Percentiles rank a stretch among this genome's conserved stretches.
Evolutionary conservation across 1,140 invertebrate genomes (phyloP).

Genomic region (Caerostris darwini): DNA sequence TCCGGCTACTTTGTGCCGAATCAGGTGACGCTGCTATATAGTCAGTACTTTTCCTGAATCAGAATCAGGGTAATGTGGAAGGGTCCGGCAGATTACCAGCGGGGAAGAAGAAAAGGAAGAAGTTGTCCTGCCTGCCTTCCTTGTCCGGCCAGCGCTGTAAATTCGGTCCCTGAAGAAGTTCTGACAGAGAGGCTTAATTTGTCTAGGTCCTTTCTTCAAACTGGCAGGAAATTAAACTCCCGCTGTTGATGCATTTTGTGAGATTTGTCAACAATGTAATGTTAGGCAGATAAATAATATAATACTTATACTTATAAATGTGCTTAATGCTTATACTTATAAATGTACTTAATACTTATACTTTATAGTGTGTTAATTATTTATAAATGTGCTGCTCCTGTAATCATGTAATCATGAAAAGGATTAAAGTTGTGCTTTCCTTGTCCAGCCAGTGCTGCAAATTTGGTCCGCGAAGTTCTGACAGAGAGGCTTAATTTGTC

Average conservation of each 20-base stretch:
- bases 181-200: background rate
- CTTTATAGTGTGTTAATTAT: too few relatives aligned
- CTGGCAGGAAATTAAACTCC: slow-evolving; percentile 1
- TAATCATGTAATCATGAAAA: too few relatives aligned
- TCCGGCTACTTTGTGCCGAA: slow-evolving; percentile 69
- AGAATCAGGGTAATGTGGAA: slow-evolving; percentile 28
- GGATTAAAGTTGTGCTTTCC: background rate
- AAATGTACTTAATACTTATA: too few relatives aligned
- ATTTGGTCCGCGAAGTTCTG: background rate
- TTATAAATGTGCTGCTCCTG: too few relatives aligned
- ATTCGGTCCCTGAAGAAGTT: background rate
- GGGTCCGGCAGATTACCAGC: slow-evolving; percentile 31
- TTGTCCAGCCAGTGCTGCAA: background rate
- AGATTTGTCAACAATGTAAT: too few relatives aligned
- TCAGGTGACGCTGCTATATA: slow-evolving; percentile 70
- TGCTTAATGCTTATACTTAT: too few relatives aligned
- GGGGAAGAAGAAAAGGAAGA: background rate
- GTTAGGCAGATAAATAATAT: too few relatives aligned
- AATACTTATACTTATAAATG: too few relatives aligned
- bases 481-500: background rate
- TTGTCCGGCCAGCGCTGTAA: background rate
- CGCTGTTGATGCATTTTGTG: background rate
- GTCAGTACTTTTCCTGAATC: slow-evolving; percentile 9
- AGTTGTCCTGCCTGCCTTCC: background rate
- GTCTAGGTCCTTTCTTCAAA: background rate